These are phyloP conservation scores for Villa cingulata DNA, from an alignment of 2,888 invertebrate species.

Conservation along the genomic window DNA sequence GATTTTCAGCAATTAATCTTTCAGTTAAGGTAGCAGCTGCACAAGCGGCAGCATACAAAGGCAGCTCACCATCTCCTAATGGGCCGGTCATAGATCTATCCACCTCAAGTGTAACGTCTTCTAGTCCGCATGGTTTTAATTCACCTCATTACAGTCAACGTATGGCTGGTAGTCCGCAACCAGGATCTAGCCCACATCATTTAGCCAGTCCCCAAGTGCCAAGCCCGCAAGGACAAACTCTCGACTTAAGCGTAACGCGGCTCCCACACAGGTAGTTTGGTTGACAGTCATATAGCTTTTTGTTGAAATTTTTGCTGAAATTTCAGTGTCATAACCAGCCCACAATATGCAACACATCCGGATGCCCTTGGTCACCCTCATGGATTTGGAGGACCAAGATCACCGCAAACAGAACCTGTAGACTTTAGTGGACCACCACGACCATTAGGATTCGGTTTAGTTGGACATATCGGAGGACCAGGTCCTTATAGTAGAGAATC, in stretches of 20 bases:
- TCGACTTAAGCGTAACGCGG: conserved; percentile 78
- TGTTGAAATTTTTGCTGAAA: conserved; percentile 11
- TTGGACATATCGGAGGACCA: conserved; percentile 46
- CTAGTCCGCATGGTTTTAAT: conserved; percentile 61
- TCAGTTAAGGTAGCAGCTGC: conserved; percentile 60
- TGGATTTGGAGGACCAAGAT: conserved; percentile 43
- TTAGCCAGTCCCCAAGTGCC: conserved; percentile 81
- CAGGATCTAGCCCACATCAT: conserved; percentile 71
- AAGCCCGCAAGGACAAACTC: conserved; percentile 80
- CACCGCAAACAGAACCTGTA: conserved; percentile 57
- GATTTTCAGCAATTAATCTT: conserved; percentile 68
- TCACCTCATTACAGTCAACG: conserved; percentile 36
- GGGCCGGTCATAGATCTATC: conserved; percentile 76
- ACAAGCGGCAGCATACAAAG: conserved; percentile 30
- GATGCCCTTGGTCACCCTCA: conserved; percentile 39
- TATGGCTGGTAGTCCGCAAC: conserved; percentile 59
- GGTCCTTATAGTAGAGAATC: conserved; percentile 70
- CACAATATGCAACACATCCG: conserved; percentile 42
- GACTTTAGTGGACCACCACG: conserved; percentile 55
- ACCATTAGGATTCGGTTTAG: conserved; percentile 44
- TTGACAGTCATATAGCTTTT: background rate
- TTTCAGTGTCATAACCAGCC: conserved; percentile 42
- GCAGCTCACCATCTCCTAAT: conserved; percentile 51
- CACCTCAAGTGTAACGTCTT: conserved; percentile 69
- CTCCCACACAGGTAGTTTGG: conserved; percentile 62